phyloP scores from a whole-genome alignment of 2,888 invertebrate genomes.

The Drosophila basisetae region DNA sequence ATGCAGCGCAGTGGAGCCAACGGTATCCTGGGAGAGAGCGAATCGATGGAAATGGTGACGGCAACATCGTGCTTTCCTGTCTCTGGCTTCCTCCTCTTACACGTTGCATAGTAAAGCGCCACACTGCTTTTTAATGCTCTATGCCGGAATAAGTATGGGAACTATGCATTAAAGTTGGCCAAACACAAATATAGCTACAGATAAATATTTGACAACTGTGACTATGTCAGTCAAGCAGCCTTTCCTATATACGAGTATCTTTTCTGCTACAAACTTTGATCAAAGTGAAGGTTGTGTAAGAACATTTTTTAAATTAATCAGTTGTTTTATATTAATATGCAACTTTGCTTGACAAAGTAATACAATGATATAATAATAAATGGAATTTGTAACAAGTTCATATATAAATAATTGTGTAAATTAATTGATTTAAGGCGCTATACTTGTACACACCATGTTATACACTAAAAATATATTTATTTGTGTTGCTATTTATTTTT shows the following conservation, averaged over 20 bases:
- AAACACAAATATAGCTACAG: not conserved
- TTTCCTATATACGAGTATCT: not conserved
- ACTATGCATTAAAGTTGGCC: not conserved
- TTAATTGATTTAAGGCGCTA: not conserved
- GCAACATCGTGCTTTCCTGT: slow-evolving; percentile 67
- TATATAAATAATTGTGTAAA: not conserved
- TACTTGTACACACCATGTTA: not conserved
- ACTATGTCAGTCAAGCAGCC: not conserved
- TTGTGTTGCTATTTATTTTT: not conserved
- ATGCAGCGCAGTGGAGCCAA: slow-evolving; percentile 12
- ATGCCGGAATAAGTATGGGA: not conserved
- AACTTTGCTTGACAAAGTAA: not conserved
- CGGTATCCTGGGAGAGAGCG: slow-evolving; percentile 15
- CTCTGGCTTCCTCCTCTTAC: slow-evolving; percentile 57
- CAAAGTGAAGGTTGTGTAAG: not conserved
- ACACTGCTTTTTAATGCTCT: slow-evolving; percentile 37
- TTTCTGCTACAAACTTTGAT: not conserved
- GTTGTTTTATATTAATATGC: not conserved
- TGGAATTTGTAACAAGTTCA: not conserved
- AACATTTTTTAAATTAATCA: too few relatives aligned
- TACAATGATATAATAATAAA: not conserved
- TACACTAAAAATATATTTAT: not conserved
- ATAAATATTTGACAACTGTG: not conserved
- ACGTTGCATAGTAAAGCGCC: slow-evolving; percentile 68
- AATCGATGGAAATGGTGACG: slow-evolving; percentile 26